Evolutionary conservation across 2,113 vertebrate species (phyloP).

Genomic region (Proterorhinus semilunaris): DNA sequence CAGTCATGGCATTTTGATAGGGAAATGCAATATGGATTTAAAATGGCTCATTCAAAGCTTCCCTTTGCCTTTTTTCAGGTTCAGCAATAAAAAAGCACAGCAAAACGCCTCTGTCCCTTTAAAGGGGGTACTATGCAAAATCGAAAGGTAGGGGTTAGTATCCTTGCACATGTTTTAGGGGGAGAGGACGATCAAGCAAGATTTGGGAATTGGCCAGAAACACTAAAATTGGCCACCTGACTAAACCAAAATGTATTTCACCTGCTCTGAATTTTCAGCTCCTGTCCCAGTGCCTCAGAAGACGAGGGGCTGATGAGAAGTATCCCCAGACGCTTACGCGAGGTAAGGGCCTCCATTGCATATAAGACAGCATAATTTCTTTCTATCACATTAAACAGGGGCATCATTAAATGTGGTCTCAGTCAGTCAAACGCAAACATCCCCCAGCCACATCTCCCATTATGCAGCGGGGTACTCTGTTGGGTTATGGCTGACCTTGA

Average conservation of each 20-base stretch:
- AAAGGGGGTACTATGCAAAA: no score
- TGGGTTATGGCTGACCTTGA: slow-evolving; percentile 14
- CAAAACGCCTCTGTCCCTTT: no score
- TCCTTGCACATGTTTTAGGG: no score
- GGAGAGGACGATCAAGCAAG: no score
- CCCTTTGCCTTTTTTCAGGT: no score
- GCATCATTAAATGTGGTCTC: slow-evolving; percentile 57
- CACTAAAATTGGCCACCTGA: background rate
- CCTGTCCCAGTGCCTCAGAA: background rate
- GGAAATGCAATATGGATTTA: no score
- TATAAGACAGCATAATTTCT: slow-evolving; percentile 65
- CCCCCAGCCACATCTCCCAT: slow-evolving; percentile 37
- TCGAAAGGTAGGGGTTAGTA: no score
- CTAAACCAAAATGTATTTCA: background rate
- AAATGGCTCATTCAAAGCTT: no score
- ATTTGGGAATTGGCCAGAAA: no score
- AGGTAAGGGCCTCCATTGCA: slow-evolving; percentile 47
- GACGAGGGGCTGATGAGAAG: slow-evolving; percentile 7
- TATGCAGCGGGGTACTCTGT: slow-evolving; percentile 23
- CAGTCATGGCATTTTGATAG: no score
- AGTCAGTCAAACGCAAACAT: slow-evolving; percentile 53
- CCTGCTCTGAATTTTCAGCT: background rate
- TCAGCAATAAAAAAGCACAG: no score
- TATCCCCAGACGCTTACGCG: slow-evolving; percentile 33
- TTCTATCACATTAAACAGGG: slow-evolving; percentile 53